A percentile compares a stretch with the other conserved stretches of the same genome.
Evolutionary conservation across 2,113 vertebrate species (phyloP).

Genomic region (Chrysochloris asiatica): DNA sequence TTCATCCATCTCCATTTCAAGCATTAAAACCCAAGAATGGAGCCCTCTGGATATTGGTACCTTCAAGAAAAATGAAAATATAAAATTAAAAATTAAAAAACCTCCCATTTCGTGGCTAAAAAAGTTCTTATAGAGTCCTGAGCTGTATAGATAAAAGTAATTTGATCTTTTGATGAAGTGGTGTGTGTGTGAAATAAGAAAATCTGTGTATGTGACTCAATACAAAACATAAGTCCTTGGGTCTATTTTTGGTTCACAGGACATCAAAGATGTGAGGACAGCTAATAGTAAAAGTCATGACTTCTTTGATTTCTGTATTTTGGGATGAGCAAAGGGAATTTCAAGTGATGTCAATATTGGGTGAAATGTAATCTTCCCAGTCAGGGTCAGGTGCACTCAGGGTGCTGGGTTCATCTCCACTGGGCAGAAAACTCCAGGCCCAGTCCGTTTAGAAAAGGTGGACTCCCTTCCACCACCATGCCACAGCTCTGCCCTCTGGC

Average conservation of each 20-base stretch:
- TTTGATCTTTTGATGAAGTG: neutral
- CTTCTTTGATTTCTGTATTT: slow-evolving; percentile 66
- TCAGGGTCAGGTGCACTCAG: neutral
- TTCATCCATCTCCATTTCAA: neutral
- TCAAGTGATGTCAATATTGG: slow-evolving; percentile 56
- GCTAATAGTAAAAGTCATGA: slow-evolving; percentile 32
- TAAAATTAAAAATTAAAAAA: too few species aligned
- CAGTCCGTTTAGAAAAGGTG: neutral
- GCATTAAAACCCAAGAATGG: neutral
- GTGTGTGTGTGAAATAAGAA: neutral
- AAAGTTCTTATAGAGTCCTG: neutral
- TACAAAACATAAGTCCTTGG: neutral
- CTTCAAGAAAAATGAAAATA: neutral
- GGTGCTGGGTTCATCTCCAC: neutral
- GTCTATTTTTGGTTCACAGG: slow-evolving; percentile 18
- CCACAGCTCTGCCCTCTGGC: neutral
- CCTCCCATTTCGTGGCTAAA: neutral
- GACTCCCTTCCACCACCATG: neutral
- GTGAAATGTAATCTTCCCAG: slow-evolving; percentile 44
- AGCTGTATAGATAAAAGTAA: neutral
- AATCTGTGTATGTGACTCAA: neutral
- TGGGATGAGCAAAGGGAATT: slow-evolving; percentile 65
- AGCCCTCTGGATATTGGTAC: neutral
- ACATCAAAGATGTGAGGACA: slow-evolving; percentile 32
- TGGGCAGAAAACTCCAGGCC: slow-evolving; percentile 25